A percentile compares a stretch with the other conserved stretches of the same genome.
phyloP scores from a whole-genome alignment of 2,888 invertebrate species.

The Pseudococcus jackbeardsleyi region DNA sequence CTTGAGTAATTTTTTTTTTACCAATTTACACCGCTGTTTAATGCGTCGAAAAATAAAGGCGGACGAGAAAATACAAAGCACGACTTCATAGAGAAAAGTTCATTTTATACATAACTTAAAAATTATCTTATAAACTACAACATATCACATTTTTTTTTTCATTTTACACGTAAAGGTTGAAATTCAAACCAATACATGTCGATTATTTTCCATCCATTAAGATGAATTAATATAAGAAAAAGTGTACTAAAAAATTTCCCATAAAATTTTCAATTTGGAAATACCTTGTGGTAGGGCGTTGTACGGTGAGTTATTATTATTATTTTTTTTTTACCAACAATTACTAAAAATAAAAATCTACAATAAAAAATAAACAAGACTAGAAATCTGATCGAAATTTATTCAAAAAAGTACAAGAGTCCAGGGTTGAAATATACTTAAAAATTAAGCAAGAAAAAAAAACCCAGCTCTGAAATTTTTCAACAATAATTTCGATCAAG shows the following conservation, averaged over 20 bases:
- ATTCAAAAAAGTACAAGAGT: not conserved
- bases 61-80: constrained; percentile 18
- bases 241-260: too few relatives aligned
- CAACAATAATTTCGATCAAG: not conserved
- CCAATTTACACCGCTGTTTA: constrained; percentile 38
- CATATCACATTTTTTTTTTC: constrained; percentile 39
- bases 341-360: not conserved
- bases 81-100: constrained; percentile 44
- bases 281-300: not conserved
- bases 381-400: constrained; percentile 30
- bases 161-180: not conserved
- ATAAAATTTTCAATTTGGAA: too few relatives aligned
- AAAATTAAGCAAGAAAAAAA: not conserved
- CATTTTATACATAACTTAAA: not conserved
- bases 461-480: not conserved
- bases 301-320: not conserved
- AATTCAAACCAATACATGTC: not conserved
- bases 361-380: constrained; percentile 3
- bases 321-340: not conserved
- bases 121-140: constrained; percentile 36
- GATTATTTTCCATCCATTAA: not conserved
- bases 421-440: not conserved
- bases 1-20: not conserved
- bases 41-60: not conserved
- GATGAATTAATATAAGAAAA: not conserved